These are phyloP conservation scores for Mesorhabditis spiculigera DNA, from an alignment of 2,888 invertebrate species.

Conservation along the genomic window DNA sequence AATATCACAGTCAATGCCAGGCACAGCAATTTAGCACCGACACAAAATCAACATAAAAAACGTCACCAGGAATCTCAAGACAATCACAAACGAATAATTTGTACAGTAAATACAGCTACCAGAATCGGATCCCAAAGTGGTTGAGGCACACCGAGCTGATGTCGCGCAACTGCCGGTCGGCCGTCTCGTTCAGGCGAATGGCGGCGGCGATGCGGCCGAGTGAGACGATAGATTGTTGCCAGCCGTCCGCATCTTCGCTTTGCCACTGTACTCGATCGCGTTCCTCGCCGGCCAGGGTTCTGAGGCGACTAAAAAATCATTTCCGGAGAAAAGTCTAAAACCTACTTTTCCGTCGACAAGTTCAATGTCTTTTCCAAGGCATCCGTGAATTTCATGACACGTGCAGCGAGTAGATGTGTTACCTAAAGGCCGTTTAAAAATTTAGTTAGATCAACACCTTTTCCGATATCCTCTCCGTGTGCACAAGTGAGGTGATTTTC, in stretches of 20 bases:
- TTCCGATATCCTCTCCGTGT: slow-evolving; percentile 4
- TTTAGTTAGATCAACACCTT: neutral
- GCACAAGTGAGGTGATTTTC: slow-evolving; percentile 20
- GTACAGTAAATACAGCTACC: neutral
- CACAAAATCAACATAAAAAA: no score
- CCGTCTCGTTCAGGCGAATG: neutral
- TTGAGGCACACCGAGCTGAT: neutral
- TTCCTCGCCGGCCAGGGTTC: slow-evolving; percentile 29
- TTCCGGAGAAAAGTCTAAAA: no score
- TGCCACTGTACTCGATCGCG: slow-evolving; percentile 24
- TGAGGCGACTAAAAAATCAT: slow-evolving; percentile 15
- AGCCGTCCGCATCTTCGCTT: slow-evolving; percentile 11
- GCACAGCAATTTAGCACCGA: no score
- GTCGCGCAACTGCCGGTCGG: neutral
- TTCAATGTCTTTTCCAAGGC: no score
- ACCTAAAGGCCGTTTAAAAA: neutral
- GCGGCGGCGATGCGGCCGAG: neutral
- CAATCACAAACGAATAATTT: no score
- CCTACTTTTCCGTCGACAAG: no score
- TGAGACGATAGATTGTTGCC: neutral
- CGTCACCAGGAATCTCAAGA: no score
- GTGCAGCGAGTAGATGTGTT: neutral
- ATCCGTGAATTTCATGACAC: neutral
- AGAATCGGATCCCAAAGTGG: neutral
- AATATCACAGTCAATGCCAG: no score